phyloP scores from a whole-genome alignment of 2,113 vertebrate species.

The Anhinga rufa region DNA sequence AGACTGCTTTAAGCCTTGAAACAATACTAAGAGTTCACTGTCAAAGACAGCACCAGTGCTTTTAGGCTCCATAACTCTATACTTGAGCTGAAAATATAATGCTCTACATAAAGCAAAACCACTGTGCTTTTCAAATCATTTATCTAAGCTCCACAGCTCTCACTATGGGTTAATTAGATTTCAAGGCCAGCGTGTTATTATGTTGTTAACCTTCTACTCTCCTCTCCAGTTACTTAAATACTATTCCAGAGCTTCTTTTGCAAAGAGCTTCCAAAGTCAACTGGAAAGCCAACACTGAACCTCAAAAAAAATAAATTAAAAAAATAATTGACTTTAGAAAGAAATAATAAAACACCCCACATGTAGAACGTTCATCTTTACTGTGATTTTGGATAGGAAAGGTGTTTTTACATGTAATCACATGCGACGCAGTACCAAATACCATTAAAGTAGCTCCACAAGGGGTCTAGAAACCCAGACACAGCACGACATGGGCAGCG shows the following conservation, averaged over 20 bases:
- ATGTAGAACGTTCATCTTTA: rapidly evolving
- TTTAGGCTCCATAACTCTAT: rapidly evolving
- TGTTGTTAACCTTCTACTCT: not conserved
- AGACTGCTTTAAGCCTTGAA: not conserved
- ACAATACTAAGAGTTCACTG: not conserved
- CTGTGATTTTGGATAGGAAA: not conserved
- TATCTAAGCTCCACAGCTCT: not conserved
- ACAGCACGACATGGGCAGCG: rapidly evolving
- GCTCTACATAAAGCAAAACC: not conserved
- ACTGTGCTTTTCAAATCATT: not conserved
- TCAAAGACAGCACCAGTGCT: not conserved
- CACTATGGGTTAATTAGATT: rapidly evolving
- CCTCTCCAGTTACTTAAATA: not conserved
- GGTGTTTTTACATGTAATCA: not conserved
- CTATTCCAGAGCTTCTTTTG: not conserved
- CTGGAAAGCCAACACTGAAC: not conserved
- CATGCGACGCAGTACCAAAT: not conserved
- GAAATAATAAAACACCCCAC: not conserved
- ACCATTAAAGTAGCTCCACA: not conserved
- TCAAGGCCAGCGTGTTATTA: not conserved
- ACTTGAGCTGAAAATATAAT: not conserved
- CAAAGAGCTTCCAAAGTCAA: not conserved
- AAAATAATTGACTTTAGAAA: not conserved
- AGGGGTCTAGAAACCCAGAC: not conserved
- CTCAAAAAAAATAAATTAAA: not conserved